A percentile compares a stretch with the other conserved stretches of the same genome.
These are phyloP conservation scores for Montipora capricornis DNA, from an alignment of 64 coral and sea anemone genomes.

Conservation along the genomic window DNA sequence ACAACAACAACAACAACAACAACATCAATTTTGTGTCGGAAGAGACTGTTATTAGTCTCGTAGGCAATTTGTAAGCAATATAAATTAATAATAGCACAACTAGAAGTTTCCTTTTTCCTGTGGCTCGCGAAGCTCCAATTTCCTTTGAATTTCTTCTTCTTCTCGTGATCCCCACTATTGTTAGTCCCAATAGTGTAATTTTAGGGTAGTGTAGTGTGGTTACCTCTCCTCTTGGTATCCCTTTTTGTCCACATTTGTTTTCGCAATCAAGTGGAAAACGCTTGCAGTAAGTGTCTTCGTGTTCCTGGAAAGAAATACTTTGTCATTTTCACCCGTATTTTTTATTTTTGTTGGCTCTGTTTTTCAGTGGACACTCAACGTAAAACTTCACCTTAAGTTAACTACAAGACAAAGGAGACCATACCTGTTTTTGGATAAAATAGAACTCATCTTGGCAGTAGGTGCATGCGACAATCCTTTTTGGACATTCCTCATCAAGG, in stretches of 20 bases:
- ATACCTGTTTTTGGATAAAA: slow-evolving; percentile 13
- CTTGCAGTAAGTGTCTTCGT: slow-evolving; percentile 21
- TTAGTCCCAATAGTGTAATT: too few species aligned
- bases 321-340: not conserved
- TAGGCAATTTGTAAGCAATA: too few species aligned
- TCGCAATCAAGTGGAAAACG: slow-evolving; percentile 25
- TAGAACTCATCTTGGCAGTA: slow-evolving; percentile 22
- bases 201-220: not conserved
- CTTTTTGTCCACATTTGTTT: slow-evolving; percentile 29
- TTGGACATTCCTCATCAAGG: slow-evolving; percentile 1
- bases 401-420: not conserved
- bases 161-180: too few species aligned
- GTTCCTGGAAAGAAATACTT: not conserved
- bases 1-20: too few species aligned
- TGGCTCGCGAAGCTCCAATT: too few species aligned
- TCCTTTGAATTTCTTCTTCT: too few species aligned
- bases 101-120: too few species aligned
- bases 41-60: too few species aligned
- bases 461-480: slow-evolving; percentile 21
- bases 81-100: too few species aligned
- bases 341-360: too few species aligned
- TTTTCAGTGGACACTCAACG: too few species aligned
- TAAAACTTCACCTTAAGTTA: not conserved
- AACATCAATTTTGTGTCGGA: too few species aligned
- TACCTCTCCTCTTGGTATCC: slow-evolving; percentile 54